Evolutionary conservation across 2,797 vertebrate genomes (phyloP).

Genomic region (Argya squamiceps): DNA sequence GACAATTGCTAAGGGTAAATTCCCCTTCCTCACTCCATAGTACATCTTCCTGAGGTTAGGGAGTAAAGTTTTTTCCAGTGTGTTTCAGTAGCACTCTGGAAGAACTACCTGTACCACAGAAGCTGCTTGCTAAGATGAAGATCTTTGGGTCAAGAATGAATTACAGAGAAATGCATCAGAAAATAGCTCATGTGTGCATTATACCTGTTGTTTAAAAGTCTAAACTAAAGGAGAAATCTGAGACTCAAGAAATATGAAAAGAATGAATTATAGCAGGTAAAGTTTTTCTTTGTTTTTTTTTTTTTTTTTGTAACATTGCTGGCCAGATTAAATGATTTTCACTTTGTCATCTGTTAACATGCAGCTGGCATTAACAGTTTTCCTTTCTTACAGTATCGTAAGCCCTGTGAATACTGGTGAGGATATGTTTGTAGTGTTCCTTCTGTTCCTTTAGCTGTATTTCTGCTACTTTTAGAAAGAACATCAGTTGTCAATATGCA

Average conservation of each 20-base stretch:
- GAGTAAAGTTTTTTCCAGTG: neutral
- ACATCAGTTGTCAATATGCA: neutral
- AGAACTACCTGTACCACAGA: neutral
- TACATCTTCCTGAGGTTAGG: neutral
- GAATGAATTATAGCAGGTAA: neutral
- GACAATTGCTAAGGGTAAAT: neutral
- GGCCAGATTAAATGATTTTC: neutral
- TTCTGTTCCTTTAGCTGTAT: neutral
- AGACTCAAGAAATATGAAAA: neutral
- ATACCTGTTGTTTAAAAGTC: neutral
- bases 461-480: neutral
- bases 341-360: neutral
- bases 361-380: neutral
- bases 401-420: neutral
- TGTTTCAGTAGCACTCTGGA: neutral
- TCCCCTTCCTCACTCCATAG: neutral
- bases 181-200: rapidly evolving
- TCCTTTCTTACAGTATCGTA: neutral
- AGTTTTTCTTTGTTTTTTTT: neutral
- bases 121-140: neutral
- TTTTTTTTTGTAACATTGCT: neutral
- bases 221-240: neutral
- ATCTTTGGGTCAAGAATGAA: neutral
- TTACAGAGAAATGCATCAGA: neutral
- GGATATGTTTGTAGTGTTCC: neutral